Evolutionary conservation across 2,113 vertebrate genomes (phyloP).

Genomic region (Lagopus muta): DNA sequence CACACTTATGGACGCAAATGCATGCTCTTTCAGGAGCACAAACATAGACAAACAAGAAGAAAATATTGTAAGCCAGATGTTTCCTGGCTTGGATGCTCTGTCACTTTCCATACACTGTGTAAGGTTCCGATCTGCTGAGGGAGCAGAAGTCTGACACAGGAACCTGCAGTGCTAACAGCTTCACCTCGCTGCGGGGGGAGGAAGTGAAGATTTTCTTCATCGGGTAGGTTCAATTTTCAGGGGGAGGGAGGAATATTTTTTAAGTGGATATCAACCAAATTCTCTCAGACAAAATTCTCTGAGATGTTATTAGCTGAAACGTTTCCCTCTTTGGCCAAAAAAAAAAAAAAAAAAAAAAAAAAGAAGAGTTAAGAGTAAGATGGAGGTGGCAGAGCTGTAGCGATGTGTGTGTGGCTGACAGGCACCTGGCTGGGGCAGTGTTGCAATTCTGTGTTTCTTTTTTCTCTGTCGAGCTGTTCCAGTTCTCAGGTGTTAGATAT

Average conservation of each 20-base stretch:
- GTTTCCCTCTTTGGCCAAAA: not conserved
- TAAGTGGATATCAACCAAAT: not conserved
- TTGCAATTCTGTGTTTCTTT: not conserved
- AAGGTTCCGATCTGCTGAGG: conserved; percentile 40
- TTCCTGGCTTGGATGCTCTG: conserved; percentile 41
- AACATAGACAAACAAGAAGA: conserved; percentile 22
- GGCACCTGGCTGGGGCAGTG: not conserved
- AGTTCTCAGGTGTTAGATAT: not conserved
- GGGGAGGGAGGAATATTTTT: too few relatives aligned
- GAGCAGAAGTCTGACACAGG: not conserved
- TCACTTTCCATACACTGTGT: conserved; percentile 34
- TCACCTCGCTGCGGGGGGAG: not conserved
- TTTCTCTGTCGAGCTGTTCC: not conserved
- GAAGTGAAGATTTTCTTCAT: not conserved
- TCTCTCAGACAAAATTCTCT: not conserved
- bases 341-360: not conserved
- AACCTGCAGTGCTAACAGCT: not conserved
- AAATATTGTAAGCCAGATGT: conserved; percentile 49
- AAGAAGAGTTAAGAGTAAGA: not conserved
- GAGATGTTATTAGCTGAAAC: not conserved
- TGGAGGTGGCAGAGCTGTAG: rapidly evolving
- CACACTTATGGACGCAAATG: not conserved
- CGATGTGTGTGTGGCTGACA: rapidly evolving
- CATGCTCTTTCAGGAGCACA: not conserved
- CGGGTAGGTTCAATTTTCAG: not conserved